Evolutionary conservation across 2,113 vertebrate species (phyloP).

Genomic region (Astatoreochromis straeleni): DNA sequence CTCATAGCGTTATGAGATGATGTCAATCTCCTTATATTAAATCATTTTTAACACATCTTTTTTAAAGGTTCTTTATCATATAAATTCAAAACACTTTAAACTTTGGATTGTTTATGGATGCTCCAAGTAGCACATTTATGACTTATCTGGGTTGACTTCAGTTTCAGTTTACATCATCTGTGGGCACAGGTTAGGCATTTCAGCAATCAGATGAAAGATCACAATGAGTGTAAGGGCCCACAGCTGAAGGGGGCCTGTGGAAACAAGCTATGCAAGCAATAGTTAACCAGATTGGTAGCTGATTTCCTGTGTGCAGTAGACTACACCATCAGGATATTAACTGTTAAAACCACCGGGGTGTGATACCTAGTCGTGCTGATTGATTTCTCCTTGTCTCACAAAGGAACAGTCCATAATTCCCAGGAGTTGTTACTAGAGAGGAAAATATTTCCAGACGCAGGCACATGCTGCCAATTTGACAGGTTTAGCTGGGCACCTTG

Average conservation of each 20-base stretch:
- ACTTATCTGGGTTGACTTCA: neutral
- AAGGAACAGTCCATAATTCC: conserved; percentile 53
- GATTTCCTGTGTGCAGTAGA: conserved; percentile 28
- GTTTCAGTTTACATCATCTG: neutral
- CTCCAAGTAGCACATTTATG: neutral
- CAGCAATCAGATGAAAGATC: neutral
- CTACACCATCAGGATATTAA: conserved; percentile 47
- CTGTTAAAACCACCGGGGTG: conserved; percentile 58
- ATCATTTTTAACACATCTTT: neutral
- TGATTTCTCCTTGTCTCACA: conserved; percentile 50
- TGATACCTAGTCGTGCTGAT: conserved; percentile 51
- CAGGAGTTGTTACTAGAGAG: conserved; percentile 53
- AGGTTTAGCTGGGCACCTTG: conserved; percentile 59
- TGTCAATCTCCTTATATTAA: neutral
- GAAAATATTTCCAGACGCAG: conserved; percentile 42
- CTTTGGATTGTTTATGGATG: neutral
- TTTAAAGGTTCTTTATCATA: neutral
- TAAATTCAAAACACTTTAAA: neutral
- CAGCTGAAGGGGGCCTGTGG: neutral
- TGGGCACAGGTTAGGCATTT: neutral
- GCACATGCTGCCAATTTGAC: conserved; percentile 59
- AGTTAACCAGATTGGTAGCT: conserved; percentile 21
- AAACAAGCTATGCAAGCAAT: neutral
- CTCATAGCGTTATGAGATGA: neutral
- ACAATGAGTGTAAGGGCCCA: neutral